Conservation (phyloP, 2,888 invertebrate species). For the Pogonocherus hispidulus region DNA sequence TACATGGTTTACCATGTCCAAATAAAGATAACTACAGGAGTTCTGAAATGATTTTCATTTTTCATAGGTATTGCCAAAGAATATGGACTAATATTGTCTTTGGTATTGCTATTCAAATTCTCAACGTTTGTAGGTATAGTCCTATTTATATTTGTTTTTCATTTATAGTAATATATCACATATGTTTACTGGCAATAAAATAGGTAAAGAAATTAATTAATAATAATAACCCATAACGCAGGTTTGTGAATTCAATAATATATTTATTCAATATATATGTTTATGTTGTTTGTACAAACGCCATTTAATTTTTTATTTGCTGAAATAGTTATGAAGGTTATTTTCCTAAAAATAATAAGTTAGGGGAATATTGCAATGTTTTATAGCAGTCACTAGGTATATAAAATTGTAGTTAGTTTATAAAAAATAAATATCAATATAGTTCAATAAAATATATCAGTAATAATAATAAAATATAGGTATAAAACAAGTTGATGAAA, state of each 20-base stretch:
- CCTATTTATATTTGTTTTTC: not conserved
- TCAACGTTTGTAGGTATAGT: no score
- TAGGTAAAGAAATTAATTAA: constrained; percentile 23
- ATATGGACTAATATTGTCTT: no score
- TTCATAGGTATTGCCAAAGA: no score
- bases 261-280: constrained; percentile 22
- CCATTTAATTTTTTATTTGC: constrained; percentile 10
- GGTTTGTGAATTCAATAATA: constrained; percentile 5
- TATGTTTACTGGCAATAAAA: not conserved
- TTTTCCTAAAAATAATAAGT: constrained; percentile 22
- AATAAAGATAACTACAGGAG: no score
- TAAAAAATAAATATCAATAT: not conserved
- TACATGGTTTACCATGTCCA: no score
- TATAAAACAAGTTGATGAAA: constrained; percentile 4
- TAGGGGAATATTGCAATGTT: constrained; percentile 8
- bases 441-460: constrained; percentile 10
- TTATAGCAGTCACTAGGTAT: not conserved
- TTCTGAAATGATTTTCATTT: no score
- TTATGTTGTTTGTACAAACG: constrained; percentile 24
- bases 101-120: no score
- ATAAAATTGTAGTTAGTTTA: constrained; percentile 18
- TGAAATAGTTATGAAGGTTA: not conserved
- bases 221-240: constrained; percentile 24
- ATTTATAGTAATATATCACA: constrained; percentile 26
- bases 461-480: constrained; percentile 7